phyloP scores from a whole-genome alignment of 2,113 vertebrate species.

The Psophia crepitans region DNA sequence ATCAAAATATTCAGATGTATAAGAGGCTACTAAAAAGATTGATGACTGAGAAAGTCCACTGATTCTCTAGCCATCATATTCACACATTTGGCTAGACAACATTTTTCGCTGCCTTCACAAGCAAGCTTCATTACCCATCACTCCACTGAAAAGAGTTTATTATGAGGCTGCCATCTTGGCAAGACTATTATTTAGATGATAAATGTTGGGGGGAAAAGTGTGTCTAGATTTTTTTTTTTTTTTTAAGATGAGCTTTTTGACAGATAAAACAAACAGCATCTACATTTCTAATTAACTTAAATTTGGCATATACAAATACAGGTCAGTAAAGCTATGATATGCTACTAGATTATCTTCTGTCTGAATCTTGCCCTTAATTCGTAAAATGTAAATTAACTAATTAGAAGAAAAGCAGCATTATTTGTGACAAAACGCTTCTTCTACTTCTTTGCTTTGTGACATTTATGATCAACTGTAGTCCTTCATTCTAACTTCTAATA shows the following conservation, averaged over 20 bases:
- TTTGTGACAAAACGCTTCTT: constrained; percentile 76
- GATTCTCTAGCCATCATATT: constrained; percentile 91
- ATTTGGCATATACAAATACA: constrained; percentile 85
- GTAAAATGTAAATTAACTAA: constrained; percentile 86
- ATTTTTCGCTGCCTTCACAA: constrained; percentile 90
- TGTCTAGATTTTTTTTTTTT: constrained; percentile 73
- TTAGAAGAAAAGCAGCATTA: constrained; percentile 77
- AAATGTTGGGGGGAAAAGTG: constrained; percentile 86
- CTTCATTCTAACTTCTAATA: constrained; percentile 71
- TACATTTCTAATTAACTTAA: constrained; percentile 87
- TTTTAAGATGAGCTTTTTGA: constrained; percentile 86
- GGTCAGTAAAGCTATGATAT: constrained; percentile 79
- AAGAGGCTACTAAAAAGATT: constrained; percentile 94
- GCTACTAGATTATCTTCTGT: constrained; percentile 72
- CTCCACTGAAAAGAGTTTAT: constrained; percentile 97
- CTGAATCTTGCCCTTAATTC: constrained; percentile 80
- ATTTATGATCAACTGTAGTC: constrained; percentile 72
- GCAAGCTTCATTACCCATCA: constrained; percentile 99
- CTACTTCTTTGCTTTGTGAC: constrained; percentile 71
- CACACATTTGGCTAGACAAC: constrained; percentile 94
- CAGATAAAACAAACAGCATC: constrained; percentile 87
- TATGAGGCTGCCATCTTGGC: constrained; percentile 97
- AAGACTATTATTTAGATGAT: constrained; percentile 98
- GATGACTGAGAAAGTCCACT: constrained; percentile 92
- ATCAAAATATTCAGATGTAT: constrained; percentile 93